Conservation (phyloP, 2,888 invertebrate genomes). For the Petrolisthes cinctipes region DNA sequence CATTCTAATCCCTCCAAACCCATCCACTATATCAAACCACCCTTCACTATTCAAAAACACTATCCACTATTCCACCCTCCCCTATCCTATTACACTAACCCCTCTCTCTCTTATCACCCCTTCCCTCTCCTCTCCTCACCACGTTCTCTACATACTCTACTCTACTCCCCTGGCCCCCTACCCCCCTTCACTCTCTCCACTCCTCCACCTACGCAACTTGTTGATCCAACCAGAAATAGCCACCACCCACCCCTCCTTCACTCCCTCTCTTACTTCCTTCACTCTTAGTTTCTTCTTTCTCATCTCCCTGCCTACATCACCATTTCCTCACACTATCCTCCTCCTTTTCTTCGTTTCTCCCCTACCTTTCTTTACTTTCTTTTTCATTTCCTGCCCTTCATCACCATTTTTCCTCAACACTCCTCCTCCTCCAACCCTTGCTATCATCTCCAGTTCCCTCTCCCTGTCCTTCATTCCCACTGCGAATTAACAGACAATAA, state of each 20-base stretch:
- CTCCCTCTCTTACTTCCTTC: too few species aligned
- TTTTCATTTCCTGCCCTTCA: not conserved
- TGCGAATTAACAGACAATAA: not conserved
- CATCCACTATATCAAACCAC: too few species aligned
- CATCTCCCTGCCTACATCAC: too few species aligned
- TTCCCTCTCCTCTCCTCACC: not conserved
- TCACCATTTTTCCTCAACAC: not conserved
- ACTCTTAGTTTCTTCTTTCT: too few species aligned
- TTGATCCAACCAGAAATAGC: too few species aligned
- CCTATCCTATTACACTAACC: not conserved
- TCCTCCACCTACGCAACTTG: too few species aligned
- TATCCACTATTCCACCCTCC: not conserved
- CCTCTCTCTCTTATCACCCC: not conserved
- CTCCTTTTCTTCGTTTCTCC: not conserved
- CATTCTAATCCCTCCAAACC: too few species aligned
- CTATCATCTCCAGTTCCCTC: not conserved
- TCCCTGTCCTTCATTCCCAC: not conserved
- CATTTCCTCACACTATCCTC: not conserved
- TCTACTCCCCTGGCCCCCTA: too few species aligned
- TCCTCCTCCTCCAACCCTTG: not conserved
- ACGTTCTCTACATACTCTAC: too few species aligned
- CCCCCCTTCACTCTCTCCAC: too few species aligned
- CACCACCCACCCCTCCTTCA: too few species aligned
- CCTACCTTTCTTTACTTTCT: not conserved
- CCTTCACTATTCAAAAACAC: too few species aligned